phyloP scores from a whole-genome alignment of 2,797 vertebrate species.

The Rhinatrema bivittatum region DNA sequence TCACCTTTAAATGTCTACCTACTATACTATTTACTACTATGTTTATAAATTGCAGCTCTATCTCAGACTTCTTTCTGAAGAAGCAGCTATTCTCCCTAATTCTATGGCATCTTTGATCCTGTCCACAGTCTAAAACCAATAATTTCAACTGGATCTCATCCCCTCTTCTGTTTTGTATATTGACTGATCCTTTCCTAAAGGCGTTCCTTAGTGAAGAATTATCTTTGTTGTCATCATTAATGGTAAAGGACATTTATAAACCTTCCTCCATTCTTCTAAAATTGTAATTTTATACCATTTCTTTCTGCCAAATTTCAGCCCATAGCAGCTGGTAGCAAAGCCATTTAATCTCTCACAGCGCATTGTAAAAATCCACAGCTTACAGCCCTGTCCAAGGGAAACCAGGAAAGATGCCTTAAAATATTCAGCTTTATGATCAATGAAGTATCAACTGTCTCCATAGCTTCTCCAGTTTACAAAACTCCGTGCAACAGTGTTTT shows the following conservation, averaged over 20 bases:
- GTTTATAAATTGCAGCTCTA: no score
- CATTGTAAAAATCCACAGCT: constrained; percentile 48
- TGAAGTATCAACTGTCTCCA: constrained; percentile 26
- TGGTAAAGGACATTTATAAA: constrained; percentile 41
- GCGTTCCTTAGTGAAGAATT: constrained; percentile 2
- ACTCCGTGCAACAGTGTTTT: constrained; percentile 1
- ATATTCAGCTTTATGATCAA: constrained; percentile 27
- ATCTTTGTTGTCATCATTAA: constrained; percentile 20
- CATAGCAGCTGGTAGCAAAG: constrained; percentile 55
- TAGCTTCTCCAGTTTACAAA: constrained; percentile 22
- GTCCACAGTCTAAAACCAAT: constrained; percentile 5
- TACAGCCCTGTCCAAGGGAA: constrained; percentile 34
- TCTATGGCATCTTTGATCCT: no score
- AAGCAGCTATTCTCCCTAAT: no score
- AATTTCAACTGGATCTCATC: constrained; percentile 4
- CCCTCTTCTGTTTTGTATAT: background rate
- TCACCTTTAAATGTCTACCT: no score
- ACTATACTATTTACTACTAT: no score
- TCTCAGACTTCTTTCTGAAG: no score
- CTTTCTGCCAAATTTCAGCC: constrained; percentile 51
- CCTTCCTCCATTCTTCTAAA: constrained; percentile 49
- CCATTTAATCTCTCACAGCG: constrained; percentile 56
- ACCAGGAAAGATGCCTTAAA: constrained; percentile 26
- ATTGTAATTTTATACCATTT: constrained; percentile 48
- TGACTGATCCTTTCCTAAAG: constrained; percentile 9